Base-by-base conservation (phyloP, 2,797 vertebrate genomes). In the Amniataba percoides region DNA sequence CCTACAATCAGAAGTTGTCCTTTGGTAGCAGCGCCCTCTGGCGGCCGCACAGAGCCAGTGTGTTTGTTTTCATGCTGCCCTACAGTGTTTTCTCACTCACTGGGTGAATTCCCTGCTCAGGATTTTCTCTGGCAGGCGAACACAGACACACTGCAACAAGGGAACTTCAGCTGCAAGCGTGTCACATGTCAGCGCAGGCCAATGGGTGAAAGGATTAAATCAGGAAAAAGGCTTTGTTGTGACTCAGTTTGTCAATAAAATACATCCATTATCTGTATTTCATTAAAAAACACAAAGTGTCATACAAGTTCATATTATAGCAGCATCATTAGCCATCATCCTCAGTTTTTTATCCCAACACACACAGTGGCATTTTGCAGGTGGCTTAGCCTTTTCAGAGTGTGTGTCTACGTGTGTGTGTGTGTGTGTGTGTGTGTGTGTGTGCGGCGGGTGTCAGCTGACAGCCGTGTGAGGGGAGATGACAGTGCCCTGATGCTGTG, bases 401-500 rank as follows among this genome's bases (percentile, higher is more conserved):
- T 65, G 74, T 71, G 55, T 64, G 53, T 60, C 45, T n/a, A 72
- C 68, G 74, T 53, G 59, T 83, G 68, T 67, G 72, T 25, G 63
- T 42, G 66, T 73, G 63, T 68, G 74, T 56, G 77, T 62, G 64
- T 15, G 68, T 59, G 77, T 71, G 74, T 60, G 59, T 62, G 51
- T 36, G 34, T 45, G 67, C 10, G 45, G 27, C 12, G 5, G 62
- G 89, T 87, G 88, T 88, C 87, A 88, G 90, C 90, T 91, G 90
- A 89, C 87, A 92, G 89, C 87, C 93, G 89, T 91, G 87, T 91
- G 91, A 92, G 85, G 77, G 85, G 89, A 88, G 88, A 90, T 92
- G 93, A 93, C 92, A 93, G 92, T 89, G 87, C 87, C 92, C 92
- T 91, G 92, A 93, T 93, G 92, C 89, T 92, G 91, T 88, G 81